phyloP scores from a whole-genome alignment of 2,888 invertebrate genomes.

The Unio pictorum region DNA sequence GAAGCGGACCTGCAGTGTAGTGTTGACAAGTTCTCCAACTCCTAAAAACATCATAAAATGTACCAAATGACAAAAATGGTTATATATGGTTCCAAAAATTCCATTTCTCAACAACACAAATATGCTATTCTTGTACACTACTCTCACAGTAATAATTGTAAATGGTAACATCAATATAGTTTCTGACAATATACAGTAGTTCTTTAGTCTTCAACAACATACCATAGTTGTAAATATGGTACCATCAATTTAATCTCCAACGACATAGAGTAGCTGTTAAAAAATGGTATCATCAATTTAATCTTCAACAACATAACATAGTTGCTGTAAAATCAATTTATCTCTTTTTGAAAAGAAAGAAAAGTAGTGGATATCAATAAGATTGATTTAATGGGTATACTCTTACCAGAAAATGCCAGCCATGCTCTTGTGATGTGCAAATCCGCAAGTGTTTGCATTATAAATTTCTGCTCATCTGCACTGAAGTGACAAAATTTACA shows the following conservation, averaged over 20 bases:
- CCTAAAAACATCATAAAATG: too few species aligned
- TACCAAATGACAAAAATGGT: too few species aligned
- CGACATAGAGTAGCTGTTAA: not conserved
- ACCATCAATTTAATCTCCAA: not conserved
- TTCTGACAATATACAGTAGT: too few species aligned
- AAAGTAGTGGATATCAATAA: too few species aligned
- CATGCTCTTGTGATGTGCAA: conserved; percentile 37
- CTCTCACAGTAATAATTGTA: too few species aligned
- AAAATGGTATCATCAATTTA: not conserved
- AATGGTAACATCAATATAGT: not conserved
- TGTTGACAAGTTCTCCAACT: too few species aligned
- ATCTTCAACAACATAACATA: not conserved
- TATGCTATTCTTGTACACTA: too few species aligned
- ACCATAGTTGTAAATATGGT: not conserved
- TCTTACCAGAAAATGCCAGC: conserved; percentile 52
- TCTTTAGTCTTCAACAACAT: not conserved
- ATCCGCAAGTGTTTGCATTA: conserved; percentile 25
- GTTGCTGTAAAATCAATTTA: not conserved
- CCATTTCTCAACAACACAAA: too few species aligned
- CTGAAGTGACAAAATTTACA: conserved; percentile 18
- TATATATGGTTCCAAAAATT: too few species aligned
- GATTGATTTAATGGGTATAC: not conserved
- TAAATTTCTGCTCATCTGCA: conserved; percentile 39
- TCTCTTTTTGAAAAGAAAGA: too few species aligned
- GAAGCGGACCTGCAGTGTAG: too few species aligned